Conservation (phyloP, 92 coral and sea anemone species). For the Siderastrea radians region DNA sequence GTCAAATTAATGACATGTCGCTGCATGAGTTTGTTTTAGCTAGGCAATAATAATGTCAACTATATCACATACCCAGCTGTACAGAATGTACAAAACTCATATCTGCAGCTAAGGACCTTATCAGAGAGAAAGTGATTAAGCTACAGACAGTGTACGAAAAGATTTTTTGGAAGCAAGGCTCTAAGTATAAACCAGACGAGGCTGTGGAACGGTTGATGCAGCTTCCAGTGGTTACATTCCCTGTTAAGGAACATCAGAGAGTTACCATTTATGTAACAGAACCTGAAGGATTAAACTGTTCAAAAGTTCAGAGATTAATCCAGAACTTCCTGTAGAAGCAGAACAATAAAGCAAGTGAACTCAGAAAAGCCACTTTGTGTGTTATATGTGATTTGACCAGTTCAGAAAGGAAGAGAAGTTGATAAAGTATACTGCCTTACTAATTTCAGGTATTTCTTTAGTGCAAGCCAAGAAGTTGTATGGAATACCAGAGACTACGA, state of each 20-base stretch:
- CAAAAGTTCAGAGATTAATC: conserved; percentile 20
- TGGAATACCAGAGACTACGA: conserved; percentile 43
- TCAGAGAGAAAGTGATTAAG: background rate
- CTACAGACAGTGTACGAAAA: background rate
- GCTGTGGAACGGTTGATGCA: conserved; percentile 42
- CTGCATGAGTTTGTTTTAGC: conserved; percentile 26
- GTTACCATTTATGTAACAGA: conserved; percentile 42
- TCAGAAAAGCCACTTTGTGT: conserved; percentile 28
- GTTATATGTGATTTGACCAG: conserved; percentile 43
- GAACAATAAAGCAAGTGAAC: conserved; percentile 1
- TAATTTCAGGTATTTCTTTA: conserved; percentile 28
- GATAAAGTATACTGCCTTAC: conserved; percentile 40
- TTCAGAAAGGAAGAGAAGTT: conserved; percentile 40
- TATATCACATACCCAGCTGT: background rate
- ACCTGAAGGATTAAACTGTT: conserved; percentile 17
- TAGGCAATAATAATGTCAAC: conserved; percentile 15
- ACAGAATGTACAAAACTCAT: conserved; percentile 8
- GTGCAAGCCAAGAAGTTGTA: conserved; percentile 33
- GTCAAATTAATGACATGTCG: conserved; percentile 7
- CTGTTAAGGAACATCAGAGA: conserved; percentile 19
- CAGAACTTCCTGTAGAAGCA: background rate
- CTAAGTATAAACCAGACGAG: conserved; percentile 11
- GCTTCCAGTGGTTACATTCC: conserved; percentile 42
- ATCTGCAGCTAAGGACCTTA: conserved; percentile 11
- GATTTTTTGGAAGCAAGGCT: background rate